Conservation (phyloP, 2,113 vertebrate species). For the Prinia subflava region DNA sequence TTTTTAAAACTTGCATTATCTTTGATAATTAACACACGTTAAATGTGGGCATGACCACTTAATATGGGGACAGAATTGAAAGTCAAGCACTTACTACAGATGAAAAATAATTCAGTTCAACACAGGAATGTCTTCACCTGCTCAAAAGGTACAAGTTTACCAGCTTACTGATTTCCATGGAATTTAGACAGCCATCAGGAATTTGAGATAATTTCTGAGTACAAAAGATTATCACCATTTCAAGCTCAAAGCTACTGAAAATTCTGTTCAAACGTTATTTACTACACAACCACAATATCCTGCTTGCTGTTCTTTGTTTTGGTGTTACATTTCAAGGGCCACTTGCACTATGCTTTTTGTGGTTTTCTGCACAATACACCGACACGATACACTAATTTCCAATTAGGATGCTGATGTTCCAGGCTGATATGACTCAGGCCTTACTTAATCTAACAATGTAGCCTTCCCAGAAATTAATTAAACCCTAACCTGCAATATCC, state of each 20-base stretch:
- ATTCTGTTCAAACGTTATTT: not conserved
- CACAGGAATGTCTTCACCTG: not conserved
- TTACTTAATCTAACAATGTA: not conserved
- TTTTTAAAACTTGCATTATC: slow-evolving; percentile 33
- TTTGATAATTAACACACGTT: slow-evolving; percentile 50
- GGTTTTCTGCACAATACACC: not conserved
- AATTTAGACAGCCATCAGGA: not conserved
- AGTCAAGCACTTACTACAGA: not conserved
- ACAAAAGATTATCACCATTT: not conserved
- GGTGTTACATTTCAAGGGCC: not conserved
- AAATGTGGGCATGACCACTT: not conserved
- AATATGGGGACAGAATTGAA: not conserved
- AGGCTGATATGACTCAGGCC: not conserved
- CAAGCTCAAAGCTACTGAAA: not conserved
- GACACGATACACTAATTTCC: not conserved
- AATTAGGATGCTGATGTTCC: not conserved
- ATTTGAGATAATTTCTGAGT: not conserved
- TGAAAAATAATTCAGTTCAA: not conserved
- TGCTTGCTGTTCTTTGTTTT: not conserved
- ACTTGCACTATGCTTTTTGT: not conserved
- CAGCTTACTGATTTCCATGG: not conserved
- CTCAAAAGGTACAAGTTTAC: not conserved
- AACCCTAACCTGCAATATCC: not conserved
- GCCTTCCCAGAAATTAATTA: slow-evolving; percentile 18
- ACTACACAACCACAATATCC: not conserved